Conservation (phyloP, 2,888 invertebrate species). For the Deladenus siricidicola region DNA sequence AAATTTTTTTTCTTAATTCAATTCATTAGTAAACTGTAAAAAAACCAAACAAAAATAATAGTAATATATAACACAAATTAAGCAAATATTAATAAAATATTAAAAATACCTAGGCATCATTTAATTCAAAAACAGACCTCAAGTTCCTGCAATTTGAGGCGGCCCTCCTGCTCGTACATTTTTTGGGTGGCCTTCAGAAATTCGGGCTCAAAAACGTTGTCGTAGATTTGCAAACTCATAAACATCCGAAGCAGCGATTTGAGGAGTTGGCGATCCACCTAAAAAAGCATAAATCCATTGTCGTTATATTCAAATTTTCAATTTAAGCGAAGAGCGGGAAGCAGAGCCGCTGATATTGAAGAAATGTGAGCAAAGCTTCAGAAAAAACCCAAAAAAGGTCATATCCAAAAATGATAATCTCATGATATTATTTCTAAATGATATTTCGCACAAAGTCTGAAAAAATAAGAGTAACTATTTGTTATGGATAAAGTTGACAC, state of each 20-base stretch:
- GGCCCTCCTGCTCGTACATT: constrained; percentile 85
- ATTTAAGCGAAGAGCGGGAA: not conserved
- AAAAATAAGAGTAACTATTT: too few relatives aligned
- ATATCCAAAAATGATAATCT: too few relatives aligned
- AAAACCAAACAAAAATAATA: too few relatives aligned
- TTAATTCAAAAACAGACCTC: constrained; percentile 57
- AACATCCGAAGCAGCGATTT: constrained; percentile 91
- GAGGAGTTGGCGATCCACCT: constrained; percentile 73
- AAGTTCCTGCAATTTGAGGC: constrained; percentile 80
- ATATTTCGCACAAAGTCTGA: too few relatives aligned
- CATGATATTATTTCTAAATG: too few relatives aligned
- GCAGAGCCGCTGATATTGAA: too few relatives aligned
- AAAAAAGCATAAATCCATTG: not conserved
- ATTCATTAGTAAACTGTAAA: too few relatives aligned
- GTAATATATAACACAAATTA: not conserved
- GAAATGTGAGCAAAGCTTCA: too few relatives aligned
- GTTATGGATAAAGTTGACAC: too few relatives aligned
- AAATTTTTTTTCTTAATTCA: too few relatives aligned
- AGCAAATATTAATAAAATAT: not conserved
- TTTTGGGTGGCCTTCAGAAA: constrained; percentile 87
- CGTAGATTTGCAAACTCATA: constrained; percentile 72
- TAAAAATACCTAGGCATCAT: not conserved
- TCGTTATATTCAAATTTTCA: not conserved
- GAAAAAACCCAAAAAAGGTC: too few relatives aligned
- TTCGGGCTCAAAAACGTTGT: constrained; percentile 58